A percentile compares a stretch with the other conserved stretches of the same genome.
Evolutionary conservation across 35 echinoderm and acorn worm genomes (phyloP).

Genomic region (Chiridota heheva): DNA sequence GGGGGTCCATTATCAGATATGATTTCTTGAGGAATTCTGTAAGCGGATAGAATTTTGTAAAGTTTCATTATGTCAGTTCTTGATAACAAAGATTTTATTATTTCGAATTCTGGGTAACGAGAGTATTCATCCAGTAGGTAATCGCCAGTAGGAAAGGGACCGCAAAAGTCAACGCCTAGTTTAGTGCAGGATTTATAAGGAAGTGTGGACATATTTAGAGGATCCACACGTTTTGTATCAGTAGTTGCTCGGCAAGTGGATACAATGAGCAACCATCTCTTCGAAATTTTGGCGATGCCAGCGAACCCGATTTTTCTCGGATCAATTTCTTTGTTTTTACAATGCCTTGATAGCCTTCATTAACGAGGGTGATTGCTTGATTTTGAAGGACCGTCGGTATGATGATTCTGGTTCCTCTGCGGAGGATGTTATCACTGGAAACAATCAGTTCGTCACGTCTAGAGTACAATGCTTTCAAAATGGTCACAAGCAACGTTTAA

Average conservation of each 20-base stretch:
- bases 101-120: slow-evolving; percentile 59
- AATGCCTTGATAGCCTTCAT: slow-evolving; percentile 45
- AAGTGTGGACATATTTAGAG: slow-evolving; percentile 28
- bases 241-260: slow-evolving; percentile 33
- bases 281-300: slow-evolving; percentile 21
- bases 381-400: slow-evolving; percentile 14
- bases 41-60: slow-evolving; percentile 18
- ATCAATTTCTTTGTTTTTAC: slow-evolving; percentile 39
- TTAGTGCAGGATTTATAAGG: slow-evolving; percentile 23
- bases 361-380: slow-evolving; percentile 1
- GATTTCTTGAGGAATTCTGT: slow-evolving; percentile 30
- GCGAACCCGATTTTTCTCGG: slow-evolving; percentile 30
- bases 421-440: slow-evolving; percentile 16
- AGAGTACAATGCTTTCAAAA: neutral
- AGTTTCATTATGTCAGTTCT: slow-evolving; percentile 18
- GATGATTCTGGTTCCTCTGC: neutral
- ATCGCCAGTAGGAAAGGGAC: slow-evolving; percentile 50
- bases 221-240: slow-evolving; percentile 27
- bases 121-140: slow-evolving; percentile 64
- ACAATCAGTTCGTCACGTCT: slow-evolving; percentile 50
- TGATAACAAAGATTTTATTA: slow-evolving; percentile 28
- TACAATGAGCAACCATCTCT: slow-evolving; percentile 12
- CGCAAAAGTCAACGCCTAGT: slow-evolving; percentile 47
- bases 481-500: neutral
- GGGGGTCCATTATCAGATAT: slow-evolving; percentile 21